Percentiles rank a stretch among this genome's conserved stretches.
phyloP scores from a whole-genome alignment of 2,797 vertebrate species.

The Chelon auratus region DNA sequence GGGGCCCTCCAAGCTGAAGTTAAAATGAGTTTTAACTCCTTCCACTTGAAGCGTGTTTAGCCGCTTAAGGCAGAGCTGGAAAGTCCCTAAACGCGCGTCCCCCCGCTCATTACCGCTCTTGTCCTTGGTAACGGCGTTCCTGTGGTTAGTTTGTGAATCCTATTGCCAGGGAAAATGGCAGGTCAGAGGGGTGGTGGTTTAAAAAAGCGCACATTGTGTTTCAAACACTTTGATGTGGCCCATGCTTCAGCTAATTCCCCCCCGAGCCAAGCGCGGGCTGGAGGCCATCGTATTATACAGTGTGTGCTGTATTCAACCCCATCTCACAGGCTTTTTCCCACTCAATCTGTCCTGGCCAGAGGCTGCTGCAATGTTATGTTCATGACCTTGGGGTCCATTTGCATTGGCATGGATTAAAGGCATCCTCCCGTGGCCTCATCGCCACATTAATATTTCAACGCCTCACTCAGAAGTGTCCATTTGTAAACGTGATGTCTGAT shows the following conservation, averaged over 20 bases:
- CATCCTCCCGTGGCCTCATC: slow-evolving; percentile 50
- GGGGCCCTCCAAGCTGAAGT: slow-evolving; percentile 21
- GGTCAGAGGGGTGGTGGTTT: slow-evolving; percentile 55
- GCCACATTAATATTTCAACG: slow-evolving; percentile 64
- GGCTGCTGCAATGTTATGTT: slow-evolving; percentile 51
- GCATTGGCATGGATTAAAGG: slow-evolving; percentile 69
- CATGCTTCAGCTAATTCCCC: slow-evolving; percentile 53
- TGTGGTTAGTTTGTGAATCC: slow-evolving; percentile 48
- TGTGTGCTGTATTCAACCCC: slow-evolving; percentile 41
- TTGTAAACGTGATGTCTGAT: slow-evolving; percentile 60
- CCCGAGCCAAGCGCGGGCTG: slow-evolving; percentile 35
- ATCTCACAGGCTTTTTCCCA: slow-evolving; percentile 54
- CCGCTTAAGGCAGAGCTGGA: slow-evolving; percentile 18
- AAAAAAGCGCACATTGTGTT: slow-evolving; percentile 53
- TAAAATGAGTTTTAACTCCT: slow-evolving; percentile 40
- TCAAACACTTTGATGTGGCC: slow-evolving; percentile 65
- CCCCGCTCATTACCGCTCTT: slow-evolving; percentile 32
- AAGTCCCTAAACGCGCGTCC: slow-evolving; percentile 27
- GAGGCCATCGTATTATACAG: slow-evolving; percentile 59
- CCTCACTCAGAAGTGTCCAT: slow-evolving; percentile 52
- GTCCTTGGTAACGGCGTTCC: slow-evolving; percentile 41
- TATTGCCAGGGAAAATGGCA: slow-evolving; percentile 38
- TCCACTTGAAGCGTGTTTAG: slow-evolving; percentile 10
- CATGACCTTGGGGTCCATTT: slow-evolving; percentile 73
- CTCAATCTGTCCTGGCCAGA: slow-evolving; percentile 55